Evolutionary conservation across 2,888 invertebrate genomes (phyloP), one percentile per base, ranked within the genome.

Genomic region (Drosophila prolongata): DNA sequence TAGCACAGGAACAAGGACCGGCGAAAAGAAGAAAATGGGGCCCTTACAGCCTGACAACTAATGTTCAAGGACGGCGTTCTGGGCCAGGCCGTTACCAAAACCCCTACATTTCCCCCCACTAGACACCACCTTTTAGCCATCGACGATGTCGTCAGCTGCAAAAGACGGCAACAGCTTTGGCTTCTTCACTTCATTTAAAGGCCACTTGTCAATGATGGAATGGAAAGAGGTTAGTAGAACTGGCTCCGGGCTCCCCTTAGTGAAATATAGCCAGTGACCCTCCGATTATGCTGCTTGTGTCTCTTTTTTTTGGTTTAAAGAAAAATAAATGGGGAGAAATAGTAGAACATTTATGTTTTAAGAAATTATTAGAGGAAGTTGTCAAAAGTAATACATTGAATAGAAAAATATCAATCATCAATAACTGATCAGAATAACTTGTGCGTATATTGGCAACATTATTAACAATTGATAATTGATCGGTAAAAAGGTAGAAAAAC

Each of bases 141-240:
- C 38, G 27, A 37, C 53, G 1, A 24, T 37, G 38, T 46, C 42
- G 52, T 38, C 42, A 52, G 56, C 71, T 71, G 60, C 53, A 70
- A 60, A 38, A 54, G 50, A 50, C 64, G 56, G 61, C 71, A 40
- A 37, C 52, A 46, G 43, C 62, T 72, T 44, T 34, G 64, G 64
- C 73, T 64, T 62, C 75, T 77, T 65, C 72, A 80, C 86, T 86
- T 82, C 83, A 88, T 83, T 88, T 80, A 83, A 86, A 88, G 76
- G 72, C 82, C 80, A 83, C 83, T 83, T 86, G 75, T 88, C 82
- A 83, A 86, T 83, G 59, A 71, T 16, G 56, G 52, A 57, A 74
- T 52, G 75, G 66, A 46, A 52, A 56, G 38, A n/a, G 34, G 44
- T 40, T 37, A 10, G 38, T 14, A 38, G 10, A 14, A 46, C 35